phyloP scores from a whole-genome alignment of 2,113 vertebrate species.

The Myanophis thanlyinensis region DNA sequence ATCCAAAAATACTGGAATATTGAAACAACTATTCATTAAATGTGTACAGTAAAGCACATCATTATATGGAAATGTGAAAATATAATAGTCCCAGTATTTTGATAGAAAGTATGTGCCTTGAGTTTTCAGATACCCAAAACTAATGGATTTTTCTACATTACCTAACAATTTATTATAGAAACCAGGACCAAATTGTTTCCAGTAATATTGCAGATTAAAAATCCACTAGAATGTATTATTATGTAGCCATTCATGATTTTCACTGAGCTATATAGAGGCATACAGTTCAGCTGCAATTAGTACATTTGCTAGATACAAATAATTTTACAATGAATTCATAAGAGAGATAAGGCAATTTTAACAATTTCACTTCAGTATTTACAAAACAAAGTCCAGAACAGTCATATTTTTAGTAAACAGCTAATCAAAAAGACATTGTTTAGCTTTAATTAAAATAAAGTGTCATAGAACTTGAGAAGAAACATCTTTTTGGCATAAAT shows the following conservation, averaged over 20 bases:
- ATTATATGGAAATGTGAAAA: background rate
- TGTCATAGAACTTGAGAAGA: conserved; percentile 54
- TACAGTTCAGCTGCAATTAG: conserved; percentile 57
- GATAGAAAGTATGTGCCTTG: background rate
- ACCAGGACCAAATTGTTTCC: conserved; percentile 11
- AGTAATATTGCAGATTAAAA: conserved; percentile 39
- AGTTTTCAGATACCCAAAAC: background rate
- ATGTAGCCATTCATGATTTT: conserved; percentile 46
- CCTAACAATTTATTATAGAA: background rate
- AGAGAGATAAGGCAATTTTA: conserved; percentile 67
- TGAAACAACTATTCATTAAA: background rate
- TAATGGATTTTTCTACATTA: background rate
- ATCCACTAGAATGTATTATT: conserved; percentile 14
- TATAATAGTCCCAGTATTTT: background rate
- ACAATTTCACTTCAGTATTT: conserved; percentile 58
- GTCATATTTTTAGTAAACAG: conserved; percentile 67
- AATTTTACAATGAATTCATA: conserved; percentile 63
- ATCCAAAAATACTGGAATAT: background rate
- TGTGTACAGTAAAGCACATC: background rate
- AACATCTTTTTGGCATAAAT: conserved; percentile 63
- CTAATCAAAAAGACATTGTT: conserved; percentile 58
- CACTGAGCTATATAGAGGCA: conserved; percentile 52
- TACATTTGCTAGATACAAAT: conserved; percentile 55
- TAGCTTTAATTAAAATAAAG: conserved; percentile 48
- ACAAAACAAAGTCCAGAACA: conserved; percentile 59